Evolutionary conservation across 2,797 vertebrate genomes (phyloP).

Genomic region (Crax fasciolata): DNA sequence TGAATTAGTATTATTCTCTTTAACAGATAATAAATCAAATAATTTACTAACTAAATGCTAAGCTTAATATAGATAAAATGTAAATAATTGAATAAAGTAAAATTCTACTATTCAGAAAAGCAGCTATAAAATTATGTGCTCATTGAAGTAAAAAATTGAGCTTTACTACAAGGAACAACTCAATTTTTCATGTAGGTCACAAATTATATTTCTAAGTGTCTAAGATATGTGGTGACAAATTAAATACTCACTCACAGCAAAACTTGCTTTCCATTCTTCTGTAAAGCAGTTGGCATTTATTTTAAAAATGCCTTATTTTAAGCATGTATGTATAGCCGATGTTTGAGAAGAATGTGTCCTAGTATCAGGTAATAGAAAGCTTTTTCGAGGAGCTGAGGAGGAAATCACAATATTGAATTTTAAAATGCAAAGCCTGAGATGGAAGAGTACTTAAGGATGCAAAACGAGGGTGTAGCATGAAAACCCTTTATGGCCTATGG

Average conservation of each 20-base stretch:
- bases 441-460: background rate
- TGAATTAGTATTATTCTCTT: background rate
- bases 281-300: background rate
- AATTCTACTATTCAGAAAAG: slow-evolving; percentile 22
- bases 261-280: background rate
- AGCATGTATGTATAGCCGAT: background rate
- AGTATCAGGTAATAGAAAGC: background rate
- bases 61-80: background rate
- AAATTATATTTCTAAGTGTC: background rate
- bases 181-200: slow-evolving; percentile 21
- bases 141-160: slow-evolving; percentile 56
- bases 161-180: slow-evolving; percentile 27
- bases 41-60: background rate
- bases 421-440: background rate
- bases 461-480: rapidly evolving
- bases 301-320: background rate
- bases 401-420: background rate
- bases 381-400: background rate
- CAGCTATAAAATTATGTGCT: slow-evolving; percentile 9
- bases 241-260: background rate
- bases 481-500: background rate
- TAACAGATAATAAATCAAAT: background rate
- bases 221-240: slow-evolving; percentile 10
- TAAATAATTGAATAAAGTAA: slow-evolving; percentile 13
- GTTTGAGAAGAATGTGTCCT: background rate